Evolutionary conservation across 2,888 invertebrate genomes (phyloP), one percentile per base, ranked within the genome.

Genomic region (Subacronicta megacephala): DNA sequence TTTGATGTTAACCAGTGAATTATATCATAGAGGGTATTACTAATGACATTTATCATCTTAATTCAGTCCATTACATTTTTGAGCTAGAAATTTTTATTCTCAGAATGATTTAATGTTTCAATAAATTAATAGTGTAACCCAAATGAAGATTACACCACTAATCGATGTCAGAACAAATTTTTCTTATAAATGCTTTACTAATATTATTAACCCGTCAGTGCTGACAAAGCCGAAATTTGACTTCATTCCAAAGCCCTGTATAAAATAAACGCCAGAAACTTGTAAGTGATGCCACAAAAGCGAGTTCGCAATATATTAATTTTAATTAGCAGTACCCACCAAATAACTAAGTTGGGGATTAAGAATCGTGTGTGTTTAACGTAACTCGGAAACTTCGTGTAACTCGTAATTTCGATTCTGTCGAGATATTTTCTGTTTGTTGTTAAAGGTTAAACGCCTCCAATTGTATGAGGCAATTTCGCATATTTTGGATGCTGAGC

Each of bases 241-340:
- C 66, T 52, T 52, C 56, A 49, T 37, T 41, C 73, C 65, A 66
- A 51, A 49, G 41, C 51, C 46, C 55, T 60, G 59, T 70, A 71
- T 59, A 65, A 62, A 74, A 65, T 69, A 74, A 74, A 74, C 61
- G 63, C 50, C 36, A 23, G 31, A 46, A 71, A 68, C 46, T 54
- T 69, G 52, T 63, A 69, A 66, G 62, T 74, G 69, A 68, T 72
- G 59, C 63, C 69, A 58, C 75, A 51, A 54, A 62, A 64, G 62
- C 61, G 66, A 66, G 62, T 75, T 63, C 62, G 61, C 73, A 60
- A 66, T 76, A 79, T 82, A 84, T 85, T 84, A 85, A 85, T 87
- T 85, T 84, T 82, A 83, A 85, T 86, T 83, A 84, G 72, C 67
- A 53, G 45, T 63, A 61, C 67, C 62, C 69, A 65, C 63, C 72